Percentiles rank a stretch among this genome's conserved stretches.
Conservation (phyloP, 2,113 vertebrate species). For the Eira barbara region DNA sequence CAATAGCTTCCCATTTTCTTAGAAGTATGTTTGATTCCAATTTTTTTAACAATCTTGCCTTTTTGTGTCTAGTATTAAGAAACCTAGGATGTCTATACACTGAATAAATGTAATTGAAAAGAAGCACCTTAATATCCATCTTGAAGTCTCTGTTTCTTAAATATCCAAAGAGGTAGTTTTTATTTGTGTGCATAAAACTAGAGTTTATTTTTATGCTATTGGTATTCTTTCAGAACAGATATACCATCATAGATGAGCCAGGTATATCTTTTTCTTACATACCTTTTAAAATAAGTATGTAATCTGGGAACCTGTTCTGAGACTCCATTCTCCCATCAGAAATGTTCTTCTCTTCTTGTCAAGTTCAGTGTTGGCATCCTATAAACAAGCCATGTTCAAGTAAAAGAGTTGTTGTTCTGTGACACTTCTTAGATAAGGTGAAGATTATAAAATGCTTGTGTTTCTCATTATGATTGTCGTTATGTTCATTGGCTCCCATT, state of each 20-base stretch:
- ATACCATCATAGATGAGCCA: background rate
- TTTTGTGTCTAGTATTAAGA: background rate
- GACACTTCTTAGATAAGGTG: background rate
- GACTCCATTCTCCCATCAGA: background rate
- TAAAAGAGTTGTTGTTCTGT: slow-evolving; percentile 2
- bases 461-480: background rate
- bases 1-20: background rate
- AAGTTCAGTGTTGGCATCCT: background rate
- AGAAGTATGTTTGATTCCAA: slow-evolving; percentile 4
- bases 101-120: slow-evolving; percentile 40
- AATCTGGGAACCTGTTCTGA: background rate
- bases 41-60: background rate
- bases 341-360: background rate
- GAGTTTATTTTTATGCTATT: slow-evolving; percentile 17
- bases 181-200: background rate
- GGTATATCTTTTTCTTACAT: background rate
- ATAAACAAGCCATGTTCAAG: background rate
- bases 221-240: background rate
- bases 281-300: background rate
- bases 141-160: slow-evolving; percentile 21
- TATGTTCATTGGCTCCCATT: slow-evolving; percentile 25
- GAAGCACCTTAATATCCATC: background rate
- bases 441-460: background rate
- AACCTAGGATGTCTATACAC: background rate
- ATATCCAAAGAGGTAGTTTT: slow-evolving; percentile 15